Conservation (phyloP, 2,888 invertebrate species). For the Mythimna lalbum region DNA sequence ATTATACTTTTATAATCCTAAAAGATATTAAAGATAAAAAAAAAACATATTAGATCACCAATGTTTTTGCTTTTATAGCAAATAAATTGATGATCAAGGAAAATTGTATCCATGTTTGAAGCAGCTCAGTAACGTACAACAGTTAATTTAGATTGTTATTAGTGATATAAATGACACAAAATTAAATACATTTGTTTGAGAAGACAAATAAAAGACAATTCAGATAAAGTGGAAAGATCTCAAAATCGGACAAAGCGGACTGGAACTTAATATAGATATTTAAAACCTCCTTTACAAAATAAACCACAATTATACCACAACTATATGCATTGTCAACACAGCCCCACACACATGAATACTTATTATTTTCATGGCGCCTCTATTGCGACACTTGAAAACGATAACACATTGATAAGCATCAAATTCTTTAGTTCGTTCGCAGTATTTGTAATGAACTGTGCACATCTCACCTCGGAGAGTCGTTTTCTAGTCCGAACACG, state of each 20-base stretch:
- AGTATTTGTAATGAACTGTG: constrained; percentile 84
- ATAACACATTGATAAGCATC: constrained; percentile 61
- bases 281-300: not conserved
- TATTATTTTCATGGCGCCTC: constrained; percentile 26
- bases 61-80: not conserved
- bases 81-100: not conserved
- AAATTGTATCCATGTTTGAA: not conserved
- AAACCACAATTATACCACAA: constrained; percentile 18
- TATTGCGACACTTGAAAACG: constrained; percentile 37
- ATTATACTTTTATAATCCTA: not conserved
- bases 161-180: not conserved
- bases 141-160: not conserved
- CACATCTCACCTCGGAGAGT: constrained; percentile 81
- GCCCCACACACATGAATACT: constrained; percentile 21
- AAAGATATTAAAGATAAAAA: not conserved
- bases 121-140: not conserved
- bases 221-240: not conserved
- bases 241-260: not conserved
- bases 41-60: too few species aligned
- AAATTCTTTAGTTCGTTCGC: constrained; percentile 73
- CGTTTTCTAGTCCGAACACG: constrained; percentile 84
- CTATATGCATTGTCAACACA: constrained; percentile 31
- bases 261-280: not conserved
- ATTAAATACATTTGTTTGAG: not conserved
- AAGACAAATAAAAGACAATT: not conserved